phyloP scores from a whole-genome alignment of 2,113 vertebrate genomes.

The Gnathochromis pfefferi region DNA sequence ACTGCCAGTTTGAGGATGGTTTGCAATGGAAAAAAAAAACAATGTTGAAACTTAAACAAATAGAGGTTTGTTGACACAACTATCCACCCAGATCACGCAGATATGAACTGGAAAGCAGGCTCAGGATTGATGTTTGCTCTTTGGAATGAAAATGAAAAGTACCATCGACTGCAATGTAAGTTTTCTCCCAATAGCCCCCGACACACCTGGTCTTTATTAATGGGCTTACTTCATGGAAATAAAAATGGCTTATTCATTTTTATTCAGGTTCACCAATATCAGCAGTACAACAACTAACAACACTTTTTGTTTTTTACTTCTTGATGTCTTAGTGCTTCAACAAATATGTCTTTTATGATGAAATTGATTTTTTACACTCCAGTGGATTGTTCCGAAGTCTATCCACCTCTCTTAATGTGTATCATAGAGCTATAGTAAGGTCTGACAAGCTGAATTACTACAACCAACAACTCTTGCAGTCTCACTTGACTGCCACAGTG shows the following conservation, averaged over 20 bases:
- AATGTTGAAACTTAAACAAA: neutral
- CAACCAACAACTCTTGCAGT: neutral
- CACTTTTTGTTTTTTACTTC: neutral
- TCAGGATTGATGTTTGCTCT: neutral
- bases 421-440: neutral
- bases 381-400: neutral
- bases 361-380: neutral
- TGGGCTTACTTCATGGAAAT: neutral
- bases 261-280: neutral
- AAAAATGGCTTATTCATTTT: neutral
- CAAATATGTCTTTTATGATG: neutral
- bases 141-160: neutral
- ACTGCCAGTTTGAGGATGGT: neutral
- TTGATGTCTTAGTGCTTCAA: neutral
- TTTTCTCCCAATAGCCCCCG: neutral
- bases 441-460: neutral
- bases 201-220: neutral
- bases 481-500: neutral
- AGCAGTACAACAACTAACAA: neutral
- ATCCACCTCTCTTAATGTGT: neutral
- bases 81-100: neutral
- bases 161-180: neutral
- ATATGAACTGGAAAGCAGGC: neutral
- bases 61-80: neutral
- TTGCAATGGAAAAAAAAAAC: neutral